Evolutionary conservation across 2,888 invertebrate genomes (phyloP), one percentile per base, ranked within the genome.

Genomic region (Tipula lateralis): DNA sequence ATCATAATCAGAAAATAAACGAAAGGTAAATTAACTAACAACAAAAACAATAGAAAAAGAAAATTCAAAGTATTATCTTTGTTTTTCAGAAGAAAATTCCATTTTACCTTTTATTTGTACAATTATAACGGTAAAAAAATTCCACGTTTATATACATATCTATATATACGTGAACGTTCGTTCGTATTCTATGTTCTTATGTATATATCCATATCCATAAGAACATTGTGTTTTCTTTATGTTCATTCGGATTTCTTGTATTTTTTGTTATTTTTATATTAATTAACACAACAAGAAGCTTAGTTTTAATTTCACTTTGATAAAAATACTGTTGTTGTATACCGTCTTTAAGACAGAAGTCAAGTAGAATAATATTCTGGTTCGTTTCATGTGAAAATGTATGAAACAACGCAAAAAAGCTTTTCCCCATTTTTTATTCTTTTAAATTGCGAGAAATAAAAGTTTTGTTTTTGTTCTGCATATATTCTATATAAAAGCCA

Each of bases 271-370:
- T n/a, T 66, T 66, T 19, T 66, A 66, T 9, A 66, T 66, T 66
- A 66, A 66, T 66, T 66, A 66, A 66, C 66, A 66, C 66, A 66
- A 66, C 66, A 66, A 66, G 24, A 66, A 66, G 66, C 24, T 66
- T 19, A 24, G 19, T 66, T 66, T 66, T 66, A 66, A 66, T 66
- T 66, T 66, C 19, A 66, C 66, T 66, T 24, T 66, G 66, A 66
- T 66, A 66, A 66, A 50, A 66, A 66, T 16, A 24, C 66, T 24
- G 6, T 66, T 66, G 66, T 19, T 66, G 24, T 66, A 2, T 9
- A 66, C 66, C 66, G 66, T 66, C 66, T 66, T 66, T 24, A 66
- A 12, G 24, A 24, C 24, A 66, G 66, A 66, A 66, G 66, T 66
- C 66, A 66, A 24, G 66, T 24, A 66, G 66, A 66, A 24, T 24